phyloP scores from a whole-genome alignment of 2,797 vertebrate genomes.

The Xerus rutilus region DNA sequence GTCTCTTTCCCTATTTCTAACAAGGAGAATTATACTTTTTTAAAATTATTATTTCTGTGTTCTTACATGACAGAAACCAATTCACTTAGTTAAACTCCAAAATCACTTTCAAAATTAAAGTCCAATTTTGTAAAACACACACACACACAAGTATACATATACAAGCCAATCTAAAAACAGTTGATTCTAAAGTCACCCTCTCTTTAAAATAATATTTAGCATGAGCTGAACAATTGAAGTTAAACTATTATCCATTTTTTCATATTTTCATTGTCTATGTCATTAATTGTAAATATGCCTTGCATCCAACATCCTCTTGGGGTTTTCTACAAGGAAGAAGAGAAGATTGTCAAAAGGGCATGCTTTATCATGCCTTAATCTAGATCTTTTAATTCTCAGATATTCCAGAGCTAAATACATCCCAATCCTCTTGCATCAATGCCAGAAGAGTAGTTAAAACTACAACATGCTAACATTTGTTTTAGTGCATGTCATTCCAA shows the following conservation, averaged over 20 bases:
- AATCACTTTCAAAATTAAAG: neutral
- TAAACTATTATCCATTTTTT: neutral
- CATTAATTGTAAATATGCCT: neutral
- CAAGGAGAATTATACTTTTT: neutral
- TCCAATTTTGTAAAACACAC: neutral
- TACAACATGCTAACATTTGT: neutral
- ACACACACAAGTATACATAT: neutral
- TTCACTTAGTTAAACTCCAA: neutral
- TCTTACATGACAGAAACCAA: neutral
- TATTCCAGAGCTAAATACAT: neutral
- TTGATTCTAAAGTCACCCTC: neutral
- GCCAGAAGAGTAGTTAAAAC: neutral
- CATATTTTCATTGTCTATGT: neutral
- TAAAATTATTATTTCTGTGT: neutral
- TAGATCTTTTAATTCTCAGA: neutral
- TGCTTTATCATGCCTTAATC: neutral
- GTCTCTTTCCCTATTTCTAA: neutral
- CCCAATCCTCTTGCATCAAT: neutral
- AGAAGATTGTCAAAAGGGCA: rapidly evolving
- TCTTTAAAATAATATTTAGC: neutral
- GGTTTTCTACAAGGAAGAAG: neutral
- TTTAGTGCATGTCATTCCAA: neutral
- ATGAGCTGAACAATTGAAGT: neutral
- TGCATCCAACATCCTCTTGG: neutral
- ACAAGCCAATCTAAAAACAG: neutral